Evolutionary conservation across 2,888 invertebrate species (phyloP), one percentile per base, ranked within the genome.

Genomic region (Hypena proboscidalis): DNA sequence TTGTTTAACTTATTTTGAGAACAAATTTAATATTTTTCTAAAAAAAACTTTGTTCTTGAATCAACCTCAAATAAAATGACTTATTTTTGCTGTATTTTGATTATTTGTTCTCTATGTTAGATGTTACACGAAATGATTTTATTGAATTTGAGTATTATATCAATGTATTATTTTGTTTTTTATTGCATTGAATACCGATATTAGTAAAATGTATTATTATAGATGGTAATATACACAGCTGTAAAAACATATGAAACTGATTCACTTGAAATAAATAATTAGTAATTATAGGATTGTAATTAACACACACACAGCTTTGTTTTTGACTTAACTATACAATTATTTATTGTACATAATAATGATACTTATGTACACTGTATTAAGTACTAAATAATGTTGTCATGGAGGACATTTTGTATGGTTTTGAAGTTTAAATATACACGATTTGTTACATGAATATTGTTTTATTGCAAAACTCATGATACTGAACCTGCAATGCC

Each of bases 381-480:
- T 46, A 59, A 54, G 47, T 48, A 33, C 40, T 52, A 34, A 19
- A 29, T 11, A 43, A 46, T 56, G 43, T 53, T 56, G 29, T 27
- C 29, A 39, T 25, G 49, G 45, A 47, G 39, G 8, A 63, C 46
- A 37, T 66, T 55, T 66, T 66, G 52, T 61, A 63, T 54, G 59
- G 51, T 67, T 70, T 70, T 59, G 43, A 62, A 62, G 51, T 71
- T 71, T 58, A 58, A 65, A 58, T 62, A 63, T 61, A 71, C 48
- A 55, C 29, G 43, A 60, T 51, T 61, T 67, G 71, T 70, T 69
- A 66, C 58, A 41, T 46, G 53, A 38, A 13, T 52, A 2, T 34
- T 42, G 41, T 63, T 65, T 67, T 54, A 10, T 21, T 37, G 27
- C n/a, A 30, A 4, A 2, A 4, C 8, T 37, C 4, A 6, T n/a